Base-by-base conservation (phyloP, 2,797 vertebrate genomes). In the Mus minutoides region DNA sequence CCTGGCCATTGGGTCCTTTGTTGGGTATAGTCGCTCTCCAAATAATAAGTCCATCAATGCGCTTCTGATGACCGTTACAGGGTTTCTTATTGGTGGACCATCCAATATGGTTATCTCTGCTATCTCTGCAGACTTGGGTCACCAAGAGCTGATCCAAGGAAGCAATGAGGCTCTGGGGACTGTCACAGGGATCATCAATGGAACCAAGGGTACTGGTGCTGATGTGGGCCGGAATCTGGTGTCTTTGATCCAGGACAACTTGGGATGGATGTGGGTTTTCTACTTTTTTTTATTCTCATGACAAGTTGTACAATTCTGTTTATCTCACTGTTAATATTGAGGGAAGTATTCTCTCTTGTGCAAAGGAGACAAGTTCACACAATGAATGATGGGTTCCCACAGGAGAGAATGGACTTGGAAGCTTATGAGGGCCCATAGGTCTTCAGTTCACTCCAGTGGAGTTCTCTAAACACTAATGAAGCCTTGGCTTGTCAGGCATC, bases 21-120 rank as follows among this genome's bases (percentile, higher is more conserved):
- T 99, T 95, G 99, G 99, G 95, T 99, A 99, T 98, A 99, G 99
- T 97, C 99, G 99, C 92, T 99, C 99, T n/a, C 99, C 99, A 5
- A 98, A 99, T 40, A 98, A 99, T 97, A 99, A 99, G 97, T 97
- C 98, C 90, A 96, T 99, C 83, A 99, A 99, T 73, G 99, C 99
- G 0, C 98, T 98, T 14, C 98, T 99, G 95, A 98, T 99, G 98
- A 97, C 99, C 0, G 95, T 98, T 56, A 99, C 99, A 85, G 99
- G 99, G 49, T 49, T 49, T 49, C 49, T 49, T 49, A 49, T 11
- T 49, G 49, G 49, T 49, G 49, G 49, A 49, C 9, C 49, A 49
- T 10, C 49, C 49, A 49, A 49, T 11, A 49, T 49, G 49, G 49
- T 49, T 49, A 49, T 8, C 49, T 49, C 49, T 49, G 49, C 49